Evolutionary conservation across 2,113 vertebrate genomes (phyloP).

Genomic region (Mionectes macconnelli): DNA sequence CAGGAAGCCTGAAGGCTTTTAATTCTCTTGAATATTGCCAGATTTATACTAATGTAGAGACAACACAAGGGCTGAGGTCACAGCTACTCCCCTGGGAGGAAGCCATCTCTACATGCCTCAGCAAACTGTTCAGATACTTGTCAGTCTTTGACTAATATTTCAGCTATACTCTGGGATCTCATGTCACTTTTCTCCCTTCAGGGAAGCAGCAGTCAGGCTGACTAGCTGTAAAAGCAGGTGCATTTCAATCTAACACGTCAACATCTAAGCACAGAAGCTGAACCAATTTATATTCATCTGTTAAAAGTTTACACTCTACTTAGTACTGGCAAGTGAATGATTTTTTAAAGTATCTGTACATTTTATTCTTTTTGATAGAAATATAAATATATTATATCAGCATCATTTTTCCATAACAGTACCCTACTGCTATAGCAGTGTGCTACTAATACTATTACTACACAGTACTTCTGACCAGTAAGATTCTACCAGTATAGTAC

Average conservation of each 20-base stretch:
- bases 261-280: not conserved
- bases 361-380: not conserved
- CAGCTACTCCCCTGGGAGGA: not conserved
- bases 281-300: not conserved
- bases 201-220: not conserved
- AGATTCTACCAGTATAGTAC: not conserved
- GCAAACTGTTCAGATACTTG: not conserved
- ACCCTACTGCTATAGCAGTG: not conserved
- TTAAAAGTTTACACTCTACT: not conserved
- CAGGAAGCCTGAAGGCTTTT: not conserved
- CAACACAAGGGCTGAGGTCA: rapidly evolving
- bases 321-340: not conserved
- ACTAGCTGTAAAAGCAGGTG: not conserved
- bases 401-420: not conserved
- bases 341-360: not conserved
- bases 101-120: not conserved
- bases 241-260: not conserved
- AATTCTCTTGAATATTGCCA: not conserved
- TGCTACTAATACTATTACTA: not conserved
- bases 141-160: constrained; percentile 14
- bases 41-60: not conserved
- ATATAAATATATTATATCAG: not conserved
- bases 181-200: not conserved
- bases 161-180: not conserved
- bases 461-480: not conserved